Evolutionary conservation across 2,888 invertebrate genomes (phyloP), one percentile per base, ranked within the genome.

Genomic region (Girardia tigrina): DNA sequence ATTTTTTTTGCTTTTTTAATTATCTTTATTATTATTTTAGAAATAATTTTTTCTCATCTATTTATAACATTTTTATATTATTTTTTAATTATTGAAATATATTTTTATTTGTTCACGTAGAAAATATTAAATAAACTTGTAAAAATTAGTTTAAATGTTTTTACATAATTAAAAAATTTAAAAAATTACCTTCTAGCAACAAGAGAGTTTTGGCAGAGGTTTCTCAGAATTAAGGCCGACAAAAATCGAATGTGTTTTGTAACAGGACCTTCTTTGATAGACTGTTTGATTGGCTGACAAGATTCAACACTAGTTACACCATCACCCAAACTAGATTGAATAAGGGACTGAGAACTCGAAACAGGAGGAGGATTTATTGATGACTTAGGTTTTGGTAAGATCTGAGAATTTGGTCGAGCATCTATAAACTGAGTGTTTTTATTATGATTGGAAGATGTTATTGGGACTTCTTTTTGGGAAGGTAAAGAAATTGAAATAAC

Each of bases 221-320:
- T 71, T 23, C 71, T 71, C 26, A 71, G 20, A 28, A 29, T 71
- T n/a, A 71, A 71, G 29, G 71, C 71, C n/a, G 71, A 27, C 71
- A 29, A 28, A 29, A 71, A 29, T 23, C 71, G 6, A n/a, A 71
- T 71, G 26, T 71, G 71, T n/a, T 71, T 71, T 6, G 71, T 71
- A 28, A 71, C 71, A 6, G 71, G 71, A 28, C 71, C 71, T 71
- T 71, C 71, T 28, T 71, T 71, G 4, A 56, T n/a, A 20, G 56
- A n/a, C 23, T 12, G 56, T 56, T 56, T 56, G 23, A 56, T 16
- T 56, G 71, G 28, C n/a, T 28, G 28, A 14, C 23, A 27, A 6
- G 71, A 27, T 28, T 28, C 71, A 71, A n/a, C 71, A 23, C 26
- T 2, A 27, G 16, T 16, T 28, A n/a, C 28, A 28, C 6, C 27